Evolutionary conservation across 2,113 vertebrate species (phyloP), one percentile per base, ranked within the genome.

Genomic region (Uria aalge): DNA sequence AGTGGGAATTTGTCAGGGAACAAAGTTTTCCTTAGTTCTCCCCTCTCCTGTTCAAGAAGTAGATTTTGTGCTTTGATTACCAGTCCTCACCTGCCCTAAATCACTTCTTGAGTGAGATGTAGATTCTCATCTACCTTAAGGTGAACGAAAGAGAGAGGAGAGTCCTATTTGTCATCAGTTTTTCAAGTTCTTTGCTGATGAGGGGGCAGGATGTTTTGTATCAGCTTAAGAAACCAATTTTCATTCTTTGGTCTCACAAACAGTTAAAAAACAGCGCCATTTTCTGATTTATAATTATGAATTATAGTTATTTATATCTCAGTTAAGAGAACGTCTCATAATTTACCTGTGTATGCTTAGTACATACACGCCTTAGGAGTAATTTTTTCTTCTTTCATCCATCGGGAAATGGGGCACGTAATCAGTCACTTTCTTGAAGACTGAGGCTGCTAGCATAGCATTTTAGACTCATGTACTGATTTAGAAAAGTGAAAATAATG

Each of bases 391-490:
- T 45, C 45, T 64, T 73, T 53, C 17, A 29, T 66, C 55, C 1
- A 0, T 53, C 50, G 56, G 16, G 14, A 77, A 83, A 27, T 16
- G 7, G 7, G 27, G 18, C 29, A 73, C 1, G 1, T 63, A 30
- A 30, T 85, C 57, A 38, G 29, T 50, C 27, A 47, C 15, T 82
- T 90, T 48, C 20, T 66, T 79, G 66, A 85, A 62, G 41, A 22
- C 41, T 50, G 20, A 53, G 55, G 38, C 52, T 82, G 41, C 27
- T 55, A 11, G 29, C 22, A 5, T 26, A 23, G 66, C 21, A 8
- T 75, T 92, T 67, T 50, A 52, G 50, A 34, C 9, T 20, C 36
- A 0, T 9, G 4, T 68, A 40, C n/a, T 38, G 24, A 59, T 62
- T 38, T 57, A 41, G 55, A n/a, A 67, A 63, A 56, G n/a, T 60